Percentiles rank a stretch among this genome's conserved stretches.
phyloP scores from a whole-genome alignment of 2,888 invertebrate species.

The Aphodius granarius region DNA sequence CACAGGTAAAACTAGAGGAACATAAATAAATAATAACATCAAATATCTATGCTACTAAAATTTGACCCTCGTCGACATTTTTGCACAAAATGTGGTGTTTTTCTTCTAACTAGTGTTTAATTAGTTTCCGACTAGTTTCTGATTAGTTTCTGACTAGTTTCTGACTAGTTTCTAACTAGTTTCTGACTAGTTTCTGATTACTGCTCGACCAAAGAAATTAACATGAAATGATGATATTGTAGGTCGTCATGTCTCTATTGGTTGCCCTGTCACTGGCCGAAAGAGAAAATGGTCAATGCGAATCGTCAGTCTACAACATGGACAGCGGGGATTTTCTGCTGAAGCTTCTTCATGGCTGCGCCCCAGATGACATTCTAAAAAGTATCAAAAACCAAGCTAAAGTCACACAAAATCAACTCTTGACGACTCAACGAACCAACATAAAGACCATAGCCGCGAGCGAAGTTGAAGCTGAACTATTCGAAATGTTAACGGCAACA shows the following conservation, averaged over 20 bases:
- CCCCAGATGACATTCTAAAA: not conserved
- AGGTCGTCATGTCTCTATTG: conserved; percentile 1
- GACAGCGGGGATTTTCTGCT: not conserved
- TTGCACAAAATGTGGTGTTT: too few relatives aligned
- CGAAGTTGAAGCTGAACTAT: not conserved
- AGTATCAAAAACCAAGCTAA: not conserved
- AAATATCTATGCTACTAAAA: too few relatives aligned
- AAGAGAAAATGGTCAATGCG: not conserved
- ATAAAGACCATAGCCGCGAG: not conserved
- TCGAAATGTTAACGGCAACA: conserved; percentile 2
- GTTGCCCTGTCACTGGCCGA: not conserved
- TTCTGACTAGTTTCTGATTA: too few relatives aligned
- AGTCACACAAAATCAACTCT: not conserved
- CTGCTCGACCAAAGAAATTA: not conserved
- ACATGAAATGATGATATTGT: not conserved
- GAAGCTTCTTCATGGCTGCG: not conserved
- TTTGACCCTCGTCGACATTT: too few relatives aligned
- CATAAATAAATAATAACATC: too few relatives aligned
- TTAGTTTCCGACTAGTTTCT: too few relatives aligned
- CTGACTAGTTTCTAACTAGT: too few relatives aligned
- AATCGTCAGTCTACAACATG: not conserved
- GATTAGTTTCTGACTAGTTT: too few relatives aligned
- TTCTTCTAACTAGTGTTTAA: too few relatives aligned
- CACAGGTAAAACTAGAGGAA: too few relatives aligned
- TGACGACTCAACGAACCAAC: not conserved